These are phyloP conservation scores for Autographa gamma DNA, from an alignment of 2,888 invertebrate genomes.

Conservation along the genomic window DNA sequence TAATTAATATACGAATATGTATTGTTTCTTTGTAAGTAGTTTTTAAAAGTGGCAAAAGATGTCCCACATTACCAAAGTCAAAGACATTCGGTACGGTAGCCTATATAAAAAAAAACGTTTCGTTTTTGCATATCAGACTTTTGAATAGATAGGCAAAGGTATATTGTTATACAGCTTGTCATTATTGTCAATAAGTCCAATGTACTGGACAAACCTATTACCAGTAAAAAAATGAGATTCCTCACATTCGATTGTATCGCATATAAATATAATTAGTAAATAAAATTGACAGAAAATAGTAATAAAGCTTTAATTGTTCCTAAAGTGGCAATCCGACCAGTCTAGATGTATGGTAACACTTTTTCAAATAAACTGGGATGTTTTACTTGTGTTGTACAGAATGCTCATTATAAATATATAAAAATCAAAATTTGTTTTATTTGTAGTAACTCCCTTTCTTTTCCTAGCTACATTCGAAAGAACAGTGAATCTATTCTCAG, in stretches of 20 bases:
- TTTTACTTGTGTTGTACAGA: conserved; percentile 71
- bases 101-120: background rate
- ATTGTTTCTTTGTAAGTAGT: conserved; percentile 13
- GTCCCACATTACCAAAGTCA: conserved; percentile 13
- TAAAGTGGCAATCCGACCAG: conserved; percentile 40
- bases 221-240: background rate
- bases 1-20: conserved; percentile 24
- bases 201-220: background rate
- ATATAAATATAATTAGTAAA: background rate
- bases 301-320: conserved; percentile 27
- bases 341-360: conserved; percentile 42
- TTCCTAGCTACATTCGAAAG: too few species aligned
- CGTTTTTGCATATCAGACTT: background rate
- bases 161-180: background rate
- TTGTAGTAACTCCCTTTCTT: background rate
- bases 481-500: too few species aligned
- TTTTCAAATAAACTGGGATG: conserved; percentile 56
- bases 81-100: conserved; percentile 3
- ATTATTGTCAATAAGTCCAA: background rate
- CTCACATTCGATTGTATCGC: background rate
- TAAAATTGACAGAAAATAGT: conserved; percentile 16
- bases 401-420: conserved; percentile 69
- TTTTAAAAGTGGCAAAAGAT: conserved; percentile 18
- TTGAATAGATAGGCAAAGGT: background rate
- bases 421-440: conserved; percentile 52